Base-by-base conservation (phyloP, 2,888 invertebrate species). In the Autographa gamma region DNA sequence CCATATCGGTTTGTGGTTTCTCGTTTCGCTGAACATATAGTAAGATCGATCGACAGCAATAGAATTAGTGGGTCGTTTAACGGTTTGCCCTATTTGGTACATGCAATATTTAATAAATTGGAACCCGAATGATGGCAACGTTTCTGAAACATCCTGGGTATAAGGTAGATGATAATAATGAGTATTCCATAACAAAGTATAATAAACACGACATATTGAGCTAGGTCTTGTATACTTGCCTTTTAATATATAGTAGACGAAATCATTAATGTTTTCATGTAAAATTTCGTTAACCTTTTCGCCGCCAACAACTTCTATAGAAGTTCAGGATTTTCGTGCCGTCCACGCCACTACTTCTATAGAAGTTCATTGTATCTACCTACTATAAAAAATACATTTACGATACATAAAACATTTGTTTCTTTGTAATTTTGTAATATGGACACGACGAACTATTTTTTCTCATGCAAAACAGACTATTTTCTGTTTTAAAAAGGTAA, bases 141-240 rank as follows among this genome's bases (percentile, higher is more conserved):
- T 1, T 25, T 11, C 11, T 11, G 19, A 19, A 18, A 52, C 52
- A 18, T 18, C 52, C 19, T 19, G 18, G 19, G 9, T 13, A 13
- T 5, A 56, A 11, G 48, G 48, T 13, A 11, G 18, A 25, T 56
- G 25, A 18, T 56, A 19, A 56, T 38, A 13, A 19, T 25, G 19
- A 56, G 54, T 56, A 56, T 19, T 56, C 13, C 19, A 56, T 56
- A 56, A 56, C 54, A 25, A 56, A 13, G 54, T 56, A 19, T 11
- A 54, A 19, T 19, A 13, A 56, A 0, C 25, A 56, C 25, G 25
- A n/a, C 25, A 25, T 56, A 56, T 25, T 56, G 19, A 56, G 48
- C n/a, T n/a, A 8, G 48, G n/a, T 25, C 13, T 25, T 6, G 11
- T 56, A 18, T 56, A 56, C 19, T 13, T n/a, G n/a, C 7, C 48